Evolutionary conservation across 2,797 vertebrate species (phyloP).

Genomic region (Hephaestus fuliginosus): DNA sequence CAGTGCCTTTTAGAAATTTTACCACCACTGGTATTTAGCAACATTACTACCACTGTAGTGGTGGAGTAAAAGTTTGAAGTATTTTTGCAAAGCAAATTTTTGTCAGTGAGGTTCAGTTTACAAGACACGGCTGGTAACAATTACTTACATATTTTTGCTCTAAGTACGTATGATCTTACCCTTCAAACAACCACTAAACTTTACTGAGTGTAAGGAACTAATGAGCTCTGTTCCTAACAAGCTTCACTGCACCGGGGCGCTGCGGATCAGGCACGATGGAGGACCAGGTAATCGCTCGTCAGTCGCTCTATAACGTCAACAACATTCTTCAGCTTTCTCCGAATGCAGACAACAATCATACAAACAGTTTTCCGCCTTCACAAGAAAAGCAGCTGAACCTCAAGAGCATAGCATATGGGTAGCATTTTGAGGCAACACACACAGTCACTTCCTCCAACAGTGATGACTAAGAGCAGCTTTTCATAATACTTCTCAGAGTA

Average conservation of each 20-base stretch:
- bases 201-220: constrained; percentile 48
- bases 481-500: constrained; percentile 31
- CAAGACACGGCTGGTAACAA: constrained; percentile 33
- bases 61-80: not conserved
- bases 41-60: not conserved
- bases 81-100: constrained; percentile 5
- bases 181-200: constrained; percentile 42
- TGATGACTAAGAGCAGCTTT: constrained; percentile 62
- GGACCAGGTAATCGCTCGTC: constrained; percentile 34
- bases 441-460: constrained; percentile 59
- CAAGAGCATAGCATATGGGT: constrained; percentile 21
- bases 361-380: constrained; percentile 36
- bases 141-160: constrained; percentile 37
- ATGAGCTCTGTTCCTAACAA: constrained; percentile 56
- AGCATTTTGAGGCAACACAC: constrained; percentile 35
- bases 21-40: not conserved
- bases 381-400: constrained; percentile 18
- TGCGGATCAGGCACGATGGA: constrained; percentile 15
- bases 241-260: constrained; percentile 33
- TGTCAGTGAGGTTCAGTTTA: constrained; percentile 25
- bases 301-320: constrained; percentile 6
- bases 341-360: constrained; percentile 18
- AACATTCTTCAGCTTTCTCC: constrained; percentile 7
- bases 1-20: not conserved
- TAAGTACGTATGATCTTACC: constrained; percentile 20